Evolutionary conservation across 2,888 invertebrate genomes (phyloP).

Genomic region (Megaustenia siamemsis): DNA sequence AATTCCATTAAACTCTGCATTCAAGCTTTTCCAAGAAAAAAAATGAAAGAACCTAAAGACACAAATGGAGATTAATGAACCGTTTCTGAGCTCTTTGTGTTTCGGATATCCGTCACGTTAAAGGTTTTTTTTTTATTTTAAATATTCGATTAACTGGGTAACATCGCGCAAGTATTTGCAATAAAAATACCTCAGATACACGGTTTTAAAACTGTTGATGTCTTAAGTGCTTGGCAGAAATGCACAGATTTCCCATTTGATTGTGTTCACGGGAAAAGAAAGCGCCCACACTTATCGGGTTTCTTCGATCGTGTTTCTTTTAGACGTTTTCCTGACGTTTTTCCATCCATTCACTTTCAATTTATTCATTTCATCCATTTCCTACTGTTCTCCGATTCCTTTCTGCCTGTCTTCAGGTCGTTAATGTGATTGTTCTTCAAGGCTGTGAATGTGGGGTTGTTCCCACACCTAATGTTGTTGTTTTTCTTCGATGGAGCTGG

Average conservation of each 20-base stretch:
- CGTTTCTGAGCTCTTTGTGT: neutral
- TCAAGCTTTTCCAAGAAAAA: neutral
- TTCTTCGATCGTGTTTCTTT: constrained; percentile 4
- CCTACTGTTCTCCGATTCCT: constrained; percentile 19
- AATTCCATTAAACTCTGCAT: neutral
- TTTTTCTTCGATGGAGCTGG: neutral
- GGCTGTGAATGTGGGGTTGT: too few relatives aligned
- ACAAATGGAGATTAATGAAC: neutral
- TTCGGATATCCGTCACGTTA: neutral
- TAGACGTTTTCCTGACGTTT: constrained; percentile 6
- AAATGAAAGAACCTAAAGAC: neutral
- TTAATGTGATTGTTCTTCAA: constrained; percentile 24
- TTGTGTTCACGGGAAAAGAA: constrained; percentile 22
- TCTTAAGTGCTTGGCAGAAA: constrained; percentile 27
- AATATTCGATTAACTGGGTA: neutral
- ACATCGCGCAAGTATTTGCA: neutral
- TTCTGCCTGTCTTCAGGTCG: constrained; percentile 22
- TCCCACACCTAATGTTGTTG: too few relatives aligned
- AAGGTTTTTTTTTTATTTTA: too few relatives aligned
- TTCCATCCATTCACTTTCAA: constrained; percentile 21
- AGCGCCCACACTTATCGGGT: constrained; percentile 12
- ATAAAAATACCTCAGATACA: constrained; percentile 12
- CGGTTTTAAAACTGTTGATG: constrained; percentile 16
- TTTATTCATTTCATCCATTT: constrained; percentile 41
- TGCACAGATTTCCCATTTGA: constrained; percentile 29